Evolutionary conservation across 2,888 invertebrate genomes (phyloP), one percentile per base, ranked within the genome.

Genomic region (Pharmacophagus antenor): DNA sequence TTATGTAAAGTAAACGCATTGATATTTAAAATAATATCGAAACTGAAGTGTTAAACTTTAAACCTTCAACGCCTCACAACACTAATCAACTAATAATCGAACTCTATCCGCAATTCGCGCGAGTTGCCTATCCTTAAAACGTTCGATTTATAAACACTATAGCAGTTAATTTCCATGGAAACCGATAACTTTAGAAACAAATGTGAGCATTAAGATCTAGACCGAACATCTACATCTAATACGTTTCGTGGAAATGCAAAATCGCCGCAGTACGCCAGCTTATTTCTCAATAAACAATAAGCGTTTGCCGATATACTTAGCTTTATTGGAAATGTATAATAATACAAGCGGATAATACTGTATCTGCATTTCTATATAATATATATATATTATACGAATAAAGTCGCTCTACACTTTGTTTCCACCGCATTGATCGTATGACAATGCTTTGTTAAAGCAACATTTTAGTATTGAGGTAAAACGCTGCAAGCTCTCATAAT

Each of bases 241-340:
- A 20, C 54, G 46, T 31, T 54, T 54, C 54, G 54, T 21, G 27
- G 54, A 54, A 54, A 46, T 42, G 17, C 42, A 44, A 18, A 53
- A 44, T 53, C 52, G 21, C 41, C 4, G 12, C 42, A 25, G 53
- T 10, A 27, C 42, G 23, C 31, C 46, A 22, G 44, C 20, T 46
- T n/a, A 4, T 25, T 54, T 46, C 54, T 47, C 25, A 21, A 54
- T 44, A 57, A 57, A 57, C 42, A 56, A 55, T 55, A 55, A 56
- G 42, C 51, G 31, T 57, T 44, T 23, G 42, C 50, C 21, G 44
- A 57, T 22, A 57, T 50, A 51, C 31, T 46, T 47, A 51, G 18
- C 46, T 51, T 58, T 46, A 52, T 58, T 58, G 48, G 53, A 58
- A 49, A 8, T 23, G 7, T 49, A 31, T n/a, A 49, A 25, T 56